A percentile compares a stretch with the other conserved stretches of the same genome.
phyloP scores from a whole-genome alignment of 2,797 vertebrate genomes.

The Pangasius krempfi region DNA sequence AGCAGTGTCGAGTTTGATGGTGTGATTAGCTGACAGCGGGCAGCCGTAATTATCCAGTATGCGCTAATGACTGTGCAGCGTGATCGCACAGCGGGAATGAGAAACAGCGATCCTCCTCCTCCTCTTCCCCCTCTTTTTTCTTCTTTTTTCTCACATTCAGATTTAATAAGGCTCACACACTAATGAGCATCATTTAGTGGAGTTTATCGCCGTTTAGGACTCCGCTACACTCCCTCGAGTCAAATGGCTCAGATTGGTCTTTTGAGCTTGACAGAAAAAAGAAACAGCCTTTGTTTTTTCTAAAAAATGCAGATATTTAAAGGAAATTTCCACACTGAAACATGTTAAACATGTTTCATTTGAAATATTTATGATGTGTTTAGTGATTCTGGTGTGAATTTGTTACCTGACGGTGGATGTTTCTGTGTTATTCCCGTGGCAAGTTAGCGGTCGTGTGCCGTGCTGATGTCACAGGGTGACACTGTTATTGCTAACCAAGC shows the following conservation, averaged over 20 bases:
- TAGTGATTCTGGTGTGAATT: not conserved
- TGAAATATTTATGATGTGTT: not conserved
- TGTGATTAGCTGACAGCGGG: constrained; percentile 66
- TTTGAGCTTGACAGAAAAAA: constrained; percentile 26
- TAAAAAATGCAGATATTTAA: not conserved
- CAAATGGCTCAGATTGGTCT: constrained; percentile 58
- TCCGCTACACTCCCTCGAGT: constrained; percentile 62
- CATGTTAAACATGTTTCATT: not conserved
- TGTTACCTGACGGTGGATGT: not conserved
- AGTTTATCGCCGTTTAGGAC: constrained; percentile 70
- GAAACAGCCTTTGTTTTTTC: constrained; percentile 1
- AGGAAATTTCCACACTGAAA: not conserved
- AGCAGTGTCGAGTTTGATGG: constrained; percentile 47
- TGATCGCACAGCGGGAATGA: constrained; percentile 52
- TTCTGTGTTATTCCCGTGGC: not conserved
- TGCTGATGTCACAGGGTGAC: not conserved
- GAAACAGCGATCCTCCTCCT: constrained; percentile 59
- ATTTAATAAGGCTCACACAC: constrained; percentile 65
- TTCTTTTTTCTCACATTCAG: constrained; percentile 49
- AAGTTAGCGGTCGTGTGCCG: not conserved
- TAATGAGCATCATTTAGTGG: constrained; percentile 78
- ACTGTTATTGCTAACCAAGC: not conserved
- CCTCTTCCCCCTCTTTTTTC: constrained; percentile 58
- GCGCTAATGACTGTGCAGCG: constrained; percentile 65
- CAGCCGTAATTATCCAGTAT: constrained; percentile 69